A percentile compares a stretch with the other conserved stretches of the same genome.
Conservation (phyloP, 2,888 invertebrate species). For the Eudemis profundana region DNA sequence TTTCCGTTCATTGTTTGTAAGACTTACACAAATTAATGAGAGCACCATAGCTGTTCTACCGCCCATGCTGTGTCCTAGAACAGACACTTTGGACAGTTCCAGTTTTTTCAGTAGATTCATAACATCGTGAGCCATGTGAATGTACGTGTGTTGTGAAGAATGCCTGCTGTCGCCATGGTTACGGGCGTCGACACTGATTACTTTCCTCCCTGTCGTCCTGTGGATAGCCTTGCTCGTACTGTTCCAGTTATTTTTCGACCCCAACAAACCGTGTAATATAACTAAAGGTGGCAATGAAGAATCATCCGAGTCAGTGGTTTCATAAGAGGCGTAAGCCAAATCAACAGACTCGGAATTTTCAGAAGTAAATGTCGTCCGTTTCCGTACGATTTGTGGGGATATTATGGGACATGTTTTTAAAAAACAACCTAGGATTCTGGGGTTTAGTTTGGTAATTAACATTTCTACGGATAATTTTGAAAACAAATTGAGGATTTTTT, state of each 20-base stretch:
- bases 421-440: slow-evolving; percentile 54
- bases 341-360: slow-evolving; percentile 83
- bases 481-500: slow-evolving; percentile 22
- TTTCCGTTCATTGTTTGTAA: too few relatives aligned
- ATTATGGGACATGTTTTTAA: slow-evolving; percentile 52
- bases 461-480: slow-evolving; percentile 54
- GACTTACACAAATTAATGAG: slow-evolving; percentile 88
- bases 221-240: slow-evolving; percentile 92
- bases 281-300: slow-evolving; percentile 87
- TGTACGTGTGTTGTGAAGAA: slow-evolving; percentile 89
- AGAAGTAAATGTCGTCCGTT: slow-evolving; percentile 58
- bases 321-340: slow-evolving; percentile 88
- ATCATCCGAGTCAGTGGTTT: slow-evolving; percentile 74
- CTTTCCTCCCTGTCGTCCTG: slow-evolving; percentile 88
- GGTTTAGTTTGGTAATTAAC: slow-evolving; percentile 59
- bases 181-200: slow-evolving; percentile 94
- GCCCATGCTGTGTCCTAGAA: slow-evolving; percentile 98
- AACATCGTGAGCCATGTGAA: slow-evolving; percentile 88
- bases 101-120: slow-evolving; percentile 87
- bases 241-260: slow-evolving; percentile 97
- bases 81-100: slow-evolving; percentile 86
- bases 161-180: slow-evolving; percentile 98
- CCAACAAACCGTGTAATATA: slow-evolving; percentile 95
- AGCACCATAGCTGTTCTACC: slow-evolving; percentile 96
- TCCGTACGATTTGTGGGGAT: slow-evolving; percentile 51